Percentiles rank a stretch among this genome's conserved stretches.
Evolutionary conservation across 2,888 invertebrate genomes (phyloP).

Genomic region (Synanthedon myopaeformis): DNA sequence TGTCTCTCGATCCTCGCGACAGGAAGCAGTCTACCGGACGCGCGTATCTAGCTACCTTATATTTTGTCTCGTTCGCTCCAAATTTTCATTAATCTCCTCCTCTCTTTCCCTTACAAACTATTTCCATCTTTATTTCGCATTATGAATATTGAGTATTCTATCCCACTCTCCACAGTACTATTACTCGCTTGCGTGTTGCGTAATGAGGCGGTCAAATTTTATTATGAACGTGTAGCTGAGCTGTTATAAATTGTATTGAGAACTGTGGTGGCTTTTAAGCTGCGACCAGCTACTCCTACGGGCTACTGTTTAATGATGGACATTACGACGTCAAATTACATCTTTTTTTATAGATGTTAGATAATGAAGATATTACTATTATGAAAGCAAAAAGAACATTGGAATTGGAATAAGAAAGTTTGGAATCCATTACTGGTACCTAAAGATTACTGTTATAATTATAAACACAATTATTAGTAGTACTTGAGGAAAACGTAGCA

Average conservation of each 20-base stretch:
- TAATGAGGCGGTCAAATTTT: conserved; percentile 58
- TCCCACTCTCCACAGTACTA: conserved; percentile 34
- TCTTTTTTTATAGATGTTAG: conserved; percentile 4
- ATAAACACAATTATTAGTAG: no score
- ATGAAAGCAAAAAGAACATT: background rate
- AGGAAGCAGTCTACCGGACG: conserved; percentile 59
- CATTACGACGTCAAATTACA: conserved; percentile 21
- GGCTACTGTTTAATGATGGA: conserved; percentile 51
- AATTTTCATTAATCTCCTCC: conserved; percentile 34
- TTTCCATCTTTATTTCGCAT: conserved; percentile 29
- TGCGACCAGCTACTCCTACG: conserved; percentile 23
- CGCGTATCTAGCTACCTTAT: conserved; percentile 60
- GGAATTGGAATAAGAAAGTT: no score
- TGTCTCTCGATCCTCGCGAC: conserved; percentile 9
- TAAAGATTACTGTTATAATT: no score
- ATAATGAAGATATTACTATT: conserved; percentile 2
- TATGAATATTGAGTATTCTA: conserved; percentile 19
- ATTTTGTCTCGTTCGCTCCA: conserved; percentile 54
- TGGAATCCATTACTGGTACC: no score
- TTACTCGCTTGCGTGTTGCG: conserved; percentile 42
- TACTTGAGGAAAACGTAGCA: no score
- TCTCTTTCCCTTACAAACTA: conserved; percentile 32
- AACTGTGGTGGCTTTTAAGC: conserved; percentile 38
- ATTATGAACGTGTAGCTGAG: conserved; percentile 36
- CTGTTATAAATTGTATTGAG: conserved; percentile 39